Base-by-base conservation (phyloP, 2,113 vertebrate species). In the Tachysurus fulvidraco region DNA sequence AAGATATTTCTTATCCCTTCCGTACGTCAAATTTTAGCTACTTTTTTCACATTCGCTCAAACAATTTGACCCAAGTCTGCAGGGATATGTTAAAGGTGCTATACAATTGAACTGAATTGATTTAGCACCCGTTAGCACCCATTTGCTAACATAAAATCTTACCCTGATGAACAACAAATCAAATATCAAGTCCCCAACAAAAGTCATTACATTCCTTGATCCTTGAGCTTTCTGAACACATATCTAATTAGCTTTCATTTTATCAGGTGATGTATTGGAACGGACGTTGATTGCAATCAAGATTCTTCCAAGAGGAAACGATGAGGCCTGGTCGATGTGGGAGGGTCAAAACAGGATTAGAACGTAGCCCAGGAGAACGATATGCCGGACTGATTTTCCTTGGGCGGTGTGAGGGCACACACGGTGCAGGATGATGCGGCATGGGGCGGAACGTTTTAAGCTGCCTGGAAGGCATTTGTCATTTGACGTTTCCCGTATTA, bases 401-500 rank as follows among this genome's bases (percentile, higher is more conserved):
- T 14, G 2, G 78, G 88, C 52, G 54, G 28, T 19, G 62, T 78
- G 84, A 88, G 36, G n/a, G 60, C 69, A 85, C 83, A 84, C 57
- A 57, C 1, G 2, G 36, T 6, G 55, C 55, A 25, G 78, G 78
- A 81, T 44, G 30, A 60, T 36, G 77, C 17, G 30, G 57, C 19
- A 25, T 36, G 0, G 69, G 85, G 71, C 5, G 2, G 30, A 28
- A 28, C 52, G 57, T 4, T 85, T 89, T 0, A 69, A 67, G 90
- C 81, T 80, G 89, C 86, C 44, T 74, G 78, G 57, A 76, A 55
- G 57, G 16, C 84, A 41, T 85, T 85, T 89, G 52, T 88, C 21
- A 86, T 88, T 89, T 88, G 91, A 87, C 69, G 73, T 91, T 89
- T 44, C 64, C 17, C 50, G 41, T 92, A 89, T 93, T 91, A 93